Conservation (phyloP, 2,113 vertebrate genomes). For the Anolis carolinensis region DNA sequence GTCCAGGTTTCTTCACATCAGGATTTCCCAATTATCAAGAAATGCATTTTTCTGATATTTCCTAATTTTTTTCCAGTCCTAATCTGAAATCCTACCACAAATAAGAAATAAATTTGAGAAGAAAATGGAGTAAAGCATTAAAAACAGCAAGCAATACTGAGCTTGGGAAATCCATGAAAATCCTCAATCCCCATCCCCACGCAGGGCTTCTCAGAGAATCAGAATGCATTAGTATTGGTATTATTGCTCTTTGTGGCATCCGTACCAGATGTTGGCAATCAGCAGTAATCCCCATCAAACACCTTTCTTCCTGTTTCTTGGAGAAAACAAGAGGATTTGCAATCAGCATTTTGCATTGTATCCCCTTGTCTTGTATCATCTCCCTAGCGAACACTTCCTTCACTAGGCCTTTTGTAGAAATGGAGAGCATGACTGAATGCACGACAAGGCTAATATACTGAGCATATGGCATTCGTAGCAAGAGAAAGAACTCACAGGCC, state of each 20-base stretch:
- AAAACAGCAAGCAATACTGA: conserved; percentile 69
- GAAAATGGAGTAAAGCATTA: neutral
- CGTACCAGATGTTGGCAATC: conserved; percentile 73
- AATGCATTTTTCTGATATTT: neutral
- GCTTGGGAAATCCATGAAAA: conserved; percentile 66
- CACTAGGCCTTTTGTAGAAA: neutral
- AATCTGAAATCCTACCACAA: conserved; percentile 18
- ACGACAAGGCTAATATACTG: neutral
- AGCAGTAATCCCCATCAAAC: conserved; percentile 48
- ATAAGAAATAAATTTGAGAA: conserved; percentile 29
- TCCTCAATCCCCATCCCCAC: conserved; percentile 32
- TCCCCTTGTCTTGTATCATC: neutral
- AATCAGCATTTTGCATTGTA: neutral
- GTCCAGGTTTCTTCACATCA: no score
- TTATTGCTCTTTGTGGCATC: conserved; percentile 55
- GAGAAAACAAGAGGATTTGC: accelerated
- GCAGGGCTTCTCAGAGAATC: conserved; percentile 41
- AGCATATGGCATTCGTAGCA: neutral
- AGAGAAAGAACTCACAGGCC: neutral
- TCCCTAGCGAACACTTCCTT: neutral
- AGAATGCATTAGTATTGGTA: conserved; percentile 53
- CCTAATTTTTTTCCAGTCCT: neutral
- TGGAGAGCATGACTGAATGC: accelerated
- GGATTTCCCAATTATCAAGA: no score
- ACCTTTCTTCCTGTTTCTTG: neutral